phyloP scores from a whole-genome alignment of 2,888 invertebrate genomes.

The Disparrhopalites patrizii region DNA sequence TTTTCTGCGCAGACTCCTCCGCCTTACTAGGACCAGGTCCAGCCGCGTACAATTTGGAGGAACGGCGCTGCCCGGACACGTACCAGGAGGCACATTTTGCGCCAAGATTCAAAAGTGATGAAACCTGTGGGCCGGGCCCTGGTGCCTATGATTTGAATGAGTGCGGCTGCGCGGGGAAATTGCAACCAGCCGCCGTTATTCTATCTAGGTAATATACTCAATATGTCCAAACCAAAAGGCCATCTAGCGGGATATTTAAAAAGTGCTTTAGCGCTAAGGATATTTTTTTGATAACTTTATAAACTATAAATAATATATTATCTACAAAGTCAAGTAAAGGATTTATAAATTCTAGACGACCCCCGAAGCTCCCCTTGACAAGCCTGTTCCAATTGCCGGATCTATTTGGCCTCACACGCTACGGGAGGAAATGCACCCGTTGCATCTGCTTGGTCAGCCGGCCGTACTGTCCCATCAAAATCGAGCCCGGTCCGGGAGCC shows the following conservation, averaged over 20 bases:
- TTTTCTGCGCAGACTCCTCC: no score
- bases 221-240: neutral
- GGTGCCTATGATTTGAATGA: neutral
- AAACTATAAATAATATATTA: no score
- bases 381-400: neutral
- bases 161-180: neutral
- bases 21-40: conserved; percentile 17
- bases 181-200: conserved; percentile 6
- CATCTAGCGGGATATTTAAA: neutral
- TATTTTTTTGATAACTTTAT: no score
- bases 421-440: conserved; percentile 29
- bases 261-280: no score
- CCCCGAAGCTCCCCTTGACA: neutral
- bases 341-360: neutral
- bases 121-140: conserved; percentile 7
- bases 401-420: conserved; percentile 31
- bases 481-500: conserved; percentile 28
- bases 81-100: conserved; percentile 10
- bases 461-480: neutral
- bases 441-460: conserved; percentile 26
- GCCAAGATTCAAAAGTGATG: neutral
- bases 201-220: conserved; percentile 2
- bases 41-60: conserved; percentile 2
- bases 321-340: no score
- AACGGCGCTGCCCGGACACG: conserved; percentile 11